Evolutionary conservation across 2,888 invertebrate genomes (phyloP).

Genomic region (Eremobia ochroleuca): DNA sequence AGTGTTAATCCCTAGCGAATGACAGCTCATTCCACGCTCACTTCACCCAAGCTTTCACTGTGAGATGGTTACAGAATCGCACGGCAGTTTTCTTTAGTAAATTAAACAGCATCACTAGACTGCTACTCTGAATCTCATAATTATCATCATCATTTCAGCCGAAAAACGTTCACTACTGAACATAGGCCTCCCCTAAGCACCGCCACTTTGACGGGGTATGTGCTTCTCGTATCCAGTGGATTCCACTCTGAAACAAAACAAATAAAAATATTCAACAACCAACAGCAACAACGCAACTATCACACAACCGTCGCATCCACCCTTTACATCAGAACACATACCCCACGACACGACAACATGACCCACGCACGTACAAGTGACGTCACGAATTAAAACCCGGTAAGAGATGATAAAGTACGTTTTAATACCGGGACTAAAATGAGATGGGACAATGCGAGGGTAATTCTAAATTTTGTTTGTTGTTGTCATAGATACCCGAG

Average conservation of each 20-base stretch:
- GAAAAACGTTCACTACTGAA: background rate
- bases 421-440: conserved; percentile 62
- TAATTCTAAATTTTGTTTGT: conserved; percentile 53
- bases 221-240: background rate
- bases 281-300: background rate
- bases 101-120: background rate
- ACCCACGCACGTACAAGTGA: conserved; percentile 54
- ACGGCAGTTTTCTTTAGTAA: background rate
- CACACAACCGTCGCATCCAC: conserved; percentile 13
- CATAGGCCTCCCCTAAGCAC: background rate
- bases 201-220: background rate
- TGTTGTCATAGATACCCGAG: too few relatives aligned
- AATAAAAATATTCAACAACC: background rate
- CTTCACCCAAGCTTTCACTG: too few relatives aligned
- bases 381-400: conserved; percentile 62
- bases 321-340: conserved; percentile 12
- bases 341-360: conserved; percentile 21
- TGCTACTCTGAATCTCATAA: background rate
- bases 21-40: too few relatives aligned
- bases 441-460: conserved; percentile 41
- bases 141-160: background rate
- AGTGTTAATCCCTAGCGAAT: too few relatives aligned
- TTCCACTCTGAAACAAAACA: background rate
- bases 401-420: conserved; percentile 61
- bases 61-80: too few relatives aligned